Evolutionary conservation across 2,888 invertebrate genomes (phyloP).

Genomic region (Noctua pronuba): DNA sequence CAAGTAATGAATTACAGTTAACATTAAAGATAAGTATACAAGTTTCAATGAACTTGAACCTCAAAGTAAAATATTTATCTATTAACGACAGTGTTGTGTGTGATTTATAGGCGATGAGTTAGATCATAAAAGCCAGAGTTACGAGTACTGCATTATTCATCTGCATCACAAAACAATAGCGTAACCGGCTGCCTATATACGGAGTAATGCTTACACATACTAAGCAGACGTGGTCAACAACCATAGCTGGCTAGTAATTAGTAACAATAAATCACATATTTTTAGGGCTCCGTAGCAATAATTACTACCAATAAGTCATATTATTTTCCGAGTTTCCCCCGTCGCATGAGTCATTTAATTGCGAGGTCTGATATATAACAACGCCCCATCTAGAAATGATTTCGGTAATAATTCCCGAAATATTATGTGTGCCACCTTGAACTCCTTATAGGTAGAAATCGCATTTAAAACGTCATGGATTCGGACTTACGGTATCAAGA

Average conservation of each 20-base stretch:
- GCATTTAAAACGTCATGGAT: slow-evolving; percentile 9
- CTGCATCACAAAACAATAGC: slow-evolving; percentile 76
- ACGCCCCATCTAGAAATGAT: slow-evolving; percentile 27
- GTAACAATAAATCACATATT: slow-evolving; percentile 61
- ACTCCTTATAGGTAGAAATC: slow-evolving; percentile 20
- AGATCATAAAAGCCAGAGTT: slow-evolving; percentile 76
- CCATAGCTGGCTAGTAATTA: slow-evolving; percentile 65
- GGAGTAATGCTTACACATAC: slow-evolving; percentile 76
- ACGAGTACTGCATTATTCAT: slow-evolving; percentile 82
- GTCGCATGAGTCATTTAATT: not conserved
- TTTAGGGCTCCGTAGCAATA: slow-evolving; percentile 42
- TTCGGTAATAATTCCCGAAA: slow-evolving; percentile 19
- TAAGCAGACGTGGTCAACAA: slow-evolving; percentile 73
- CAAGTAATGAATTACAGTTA: slow-evolving; percentile 12
- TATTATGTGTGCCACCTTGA: slow-evolving; percentile 31
- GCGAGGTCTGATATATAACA: not conserved
- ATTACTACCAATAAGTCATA: slow-evolving; percentile 27
- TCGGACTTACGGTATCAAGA: slow-evolving; percentile 28
- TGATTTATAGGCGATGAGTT: slow-evolving; percentile 75
- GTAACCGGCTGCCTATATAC: slow-evolving; percentile 68
- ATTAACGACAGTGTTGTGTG: slow-evolving; percentile 67
- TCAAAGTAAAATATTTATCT: slow-evolving; percentile 59
- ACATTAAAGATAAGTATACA: slow-evolving; percentile 23
- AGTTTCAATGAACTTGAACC: slow-evolving; percentile 69
- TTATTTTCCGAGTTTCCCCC: slow-evolving; percentile 14